Base-by-base conservation (phyloP, 2,113 vertebrate genomes). In the Phylloscopus trochiloides region DNA sequence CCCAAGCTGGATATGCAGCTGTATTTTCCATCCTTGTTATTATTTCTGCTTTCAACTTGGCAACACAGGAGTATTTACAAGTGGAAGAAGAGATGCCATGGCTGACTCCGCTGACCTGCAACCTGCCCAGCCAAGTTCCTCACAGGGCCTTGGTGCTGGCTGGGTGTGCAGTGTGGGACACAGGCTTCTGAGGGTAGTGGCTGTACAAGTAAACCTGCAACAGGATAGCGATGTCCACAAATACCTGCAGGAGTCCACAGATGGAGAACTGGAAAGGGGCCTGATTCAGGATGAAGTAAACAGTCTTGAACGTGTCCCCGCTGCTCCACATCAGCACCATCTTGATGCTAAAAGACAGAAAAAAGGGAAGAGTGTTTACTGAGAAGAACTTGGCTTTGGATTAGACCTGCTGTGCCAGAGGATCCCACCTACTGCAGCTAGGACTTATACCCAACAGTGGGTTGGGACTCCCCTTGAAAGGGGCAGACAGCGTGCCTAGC, bases 281-380 rank as follows among this genome's bases (percentile, higher is more conserved):
- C 31, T 99, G 98, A 15, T 99, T 99, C 82, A 99, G 79, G 84
- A 99, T 97, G 98, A 99, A 99, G 98, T 99, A 99, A 74, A 97
- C 98, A 0, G 99, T 99, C 98, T 99, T 99, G 95, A 99, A 99
- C 14, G 99, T 99, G 98, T 99, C 99, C 0, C 99, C 99, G 0
- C 99, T 99, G 3, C 98, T 99, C 99, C 99, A 99, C 99, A 99
- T 99, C 97, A 99, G 97, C 92, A 99, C 99, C 99, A 99, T 99
- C 98, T 99, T 99, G 94, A 99, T 99, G 83, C 99, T 99, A 63
- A 3, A 91, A 85, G 83, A 79, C 32, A 81, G 19, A 71, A 76
- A 85, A 78, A 63, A 89, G 29, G 26, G 43, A 63, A 74, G 51
- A 67, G 20, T 14, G 4, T 59, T 63, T 48, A 67, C 0, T 29